phyloP scores from a whole-genome alignment of 53 echinoderm and acorn worm species.

The Apostichopus leukothele region DNA sequence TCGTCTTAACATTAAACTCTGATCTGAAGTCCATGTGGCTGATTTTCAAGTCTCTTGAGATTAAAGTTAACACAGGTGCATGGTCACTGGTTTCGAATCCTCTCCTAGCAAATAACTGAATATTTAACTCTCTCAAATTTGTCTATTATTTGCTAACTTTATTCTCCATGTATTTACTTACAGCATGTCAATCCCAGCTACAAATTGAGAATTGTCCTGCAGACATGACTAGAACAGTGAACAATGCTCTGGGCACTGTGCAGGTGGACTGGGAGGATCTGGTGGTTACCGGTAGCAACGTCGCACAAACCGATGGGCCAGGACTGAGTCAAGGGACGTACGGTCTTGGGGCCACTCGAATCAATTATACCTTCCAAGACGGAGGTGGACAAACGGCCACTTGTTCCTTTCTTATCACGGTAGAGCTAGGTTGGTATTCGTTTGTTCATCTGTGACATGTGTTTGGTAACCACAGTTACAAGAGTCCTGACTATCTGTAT shows the following conservation, averaged over 20 bases:
- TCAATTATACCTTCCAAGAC: conserved; percentile 21
- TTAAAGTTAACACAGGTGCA: too few species aligned
- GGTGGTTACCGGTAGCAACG: background rate
- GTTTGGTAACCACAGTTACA: too few species aligned
- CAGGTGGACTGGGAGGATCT: conserved; percentile 18
- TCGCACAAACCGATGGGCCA: conserved; percentile 6
- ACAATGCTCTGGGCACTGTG: background rate
- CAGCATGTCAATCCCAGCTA: background rate
- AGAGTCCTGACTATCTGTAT: too few species aligned
- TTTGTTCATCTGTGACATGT: too few species aligned
- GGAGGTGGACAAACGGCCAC: background rate
- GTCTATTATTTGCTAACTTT: too few species aligned
- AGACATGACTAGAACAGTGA: background rate
- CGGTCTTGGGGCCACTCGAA: background rate
- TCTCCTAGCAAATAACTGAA: too few species aligned
- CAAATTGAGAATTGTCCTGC: conserved; percentile 20
- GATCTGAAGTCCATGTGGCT: too few species aligned
- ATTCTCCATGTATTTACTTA: too few species aligned
- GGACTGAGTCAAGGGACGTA: background rate
- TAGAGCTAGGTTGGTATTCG: background rate
- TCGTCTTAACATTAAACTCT: too few species aligned
- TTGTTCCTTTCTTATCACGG: background rate
- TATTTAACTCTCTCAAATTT: too few species aligned
- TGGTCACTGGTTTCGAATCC: too few species aligned
- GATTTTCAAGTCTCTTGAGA: too few species aligned